These are phyloP conservation scores for Empidonax traillii DNA, from an alignment of 2,113 vertebrate species.

Conservation along the genomic window DNA sequence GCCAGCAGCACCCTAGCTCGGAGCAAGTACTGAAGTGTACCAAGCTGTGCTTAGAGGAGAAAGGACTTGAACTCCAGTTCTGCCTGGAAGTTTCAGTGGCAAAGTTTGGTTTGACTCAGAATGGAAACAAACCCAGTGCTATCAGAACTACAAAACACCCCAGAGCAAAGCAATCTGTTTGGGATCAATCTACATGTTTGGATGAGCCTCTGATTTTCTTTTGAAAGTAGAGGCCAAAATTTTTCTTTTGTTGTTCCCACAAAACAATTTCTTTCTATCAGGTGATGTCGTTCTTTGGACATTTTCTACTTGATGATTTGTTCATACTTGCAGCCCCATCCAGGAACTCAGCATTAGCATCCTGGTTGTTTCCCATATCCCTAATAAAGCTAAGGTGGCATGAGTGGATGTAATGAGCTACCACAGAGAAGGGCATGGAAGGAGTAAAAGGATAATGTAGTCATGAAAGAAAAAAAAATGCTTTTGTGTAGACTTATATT, in stretches of 20 bases:
- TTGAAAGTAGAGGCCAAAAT: not conserved
- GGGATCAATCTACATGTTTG: not conserved
- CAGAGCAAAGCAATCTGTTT: not conserved
- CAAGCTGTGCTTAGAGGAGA: not conserved
- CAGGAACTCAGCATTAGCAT: not conserved
- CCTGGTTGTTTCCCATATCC: not conserved
- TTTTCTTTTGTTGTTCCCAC: not conserved
- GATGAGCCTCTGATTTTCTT: not conserved
- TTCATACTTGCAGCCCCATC: not conserved
- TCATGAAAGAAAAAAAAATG: not conserved
- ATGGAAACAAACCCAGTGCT: not conserved
- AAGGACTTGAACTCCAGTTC: not conserved
- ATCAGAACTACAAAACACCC: not conserved
- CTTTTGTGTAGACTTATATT: not conserved
- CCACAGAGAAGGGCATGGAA: not conserved
- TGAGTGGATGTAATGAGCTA: not conserved
- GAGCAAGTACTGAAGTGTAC: not conserved
- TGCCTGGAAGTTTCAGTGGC: not conserved
- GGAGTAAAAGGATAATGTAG: not conserved
- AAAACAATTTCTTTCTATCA: not conserved
- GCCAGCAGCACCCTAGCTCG: fast-evolving
- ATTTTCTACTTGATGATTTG: not conserved
- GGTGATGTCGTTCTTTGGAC: not conserved
- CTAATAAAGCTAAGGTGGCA: not conserved
- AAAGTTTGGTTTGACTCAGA: not conserved